Evolutionary conservation across 2,113 vertebrate species (phyloP).

Genomic region (Aptenodytes forsteri): DNA sequence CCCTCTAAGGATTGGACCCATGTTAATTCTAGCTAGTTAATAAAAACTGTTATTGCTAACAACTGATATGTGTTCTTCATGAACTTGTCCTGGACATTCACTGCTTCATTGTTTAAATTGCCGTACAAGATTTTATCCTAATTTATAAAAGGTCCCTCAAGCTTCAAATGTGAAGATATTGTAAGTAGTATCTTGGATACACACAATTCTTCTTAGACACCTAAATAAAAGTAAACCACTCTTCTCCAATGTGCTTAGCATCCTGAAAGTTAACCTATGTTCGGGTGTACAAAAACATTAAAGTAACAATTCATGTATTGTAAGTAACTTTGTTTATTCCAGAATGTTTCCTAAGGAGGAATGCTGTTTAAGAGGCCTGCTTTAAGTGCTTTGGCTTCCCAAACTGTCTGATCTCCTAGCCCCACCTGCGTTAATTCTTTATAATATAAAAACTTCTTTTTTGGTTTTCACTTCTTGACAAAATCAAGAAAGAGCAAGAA

Average conservation of each 20-base stretch:
- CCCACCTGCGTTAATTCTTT: not conserved
- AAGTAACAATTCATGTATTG: not conserved
- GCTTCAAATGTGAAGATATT: not conserved
- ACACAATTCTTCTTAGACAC: not conserved
- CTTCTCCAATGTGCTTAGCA: not conserved
- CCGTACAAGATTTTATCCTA: not conserved
- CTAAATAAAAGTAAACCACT: not conserved
- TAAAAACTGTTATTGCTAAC: not conserved
- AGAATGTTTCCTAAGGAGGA: not conserved
- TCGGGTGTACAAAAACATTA: not conserved
- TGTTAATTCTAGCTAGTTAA: not conserved
- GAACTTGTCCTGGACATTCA: not conserved
- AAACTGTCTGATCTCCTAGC: accelerated
- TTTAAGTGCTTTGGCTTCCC: not conserved
- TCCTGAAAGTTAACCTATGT: not conserved
- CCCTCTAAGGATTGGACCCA: not conserved
- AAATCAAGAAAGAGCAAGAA: not conserved
- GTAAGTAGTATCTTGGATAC: not conserved
- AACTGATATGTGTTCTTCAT: not conserved
- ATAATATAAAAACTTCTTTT: not conserved
- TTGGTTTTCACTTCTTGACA: not conserved
- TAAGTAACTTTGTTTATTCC: not conserved
- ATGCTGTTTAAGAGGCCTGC: not conserved
- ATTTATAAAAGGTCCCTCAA: not conserved
- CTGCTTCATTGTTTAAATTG: not conserved